Percentiles rank a stretch among this genome's conserved stretches.
These are phyloP conservation scores for Menidia menidia DNA, from an alignment of 2,797 vertebrate genomes.

Conservation along the genomic window DNA sequence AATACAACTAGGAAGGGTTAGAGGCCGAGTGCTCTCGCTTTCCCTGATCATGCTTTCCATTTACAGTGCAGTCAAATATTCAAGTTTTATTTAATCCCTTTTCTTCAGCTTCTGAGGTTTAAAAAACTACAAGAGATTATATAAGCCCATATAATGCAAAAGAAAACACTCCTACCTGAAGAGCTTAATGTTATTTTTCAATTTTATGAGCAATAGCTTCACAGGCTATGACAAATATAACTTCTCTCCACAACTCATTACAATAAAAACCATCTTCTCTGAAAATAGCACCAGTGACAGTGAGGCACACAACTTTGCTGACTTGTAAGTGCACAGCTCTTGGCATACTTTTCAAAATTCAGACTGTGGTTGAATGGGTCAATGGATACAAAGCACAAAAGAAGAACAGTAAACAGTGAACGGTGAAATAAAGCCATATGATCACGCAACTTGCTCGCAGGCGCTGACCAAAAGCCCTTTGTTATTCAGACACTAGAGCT, in stretches of 20 bases:
- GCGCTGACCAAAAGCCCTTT: conserved; percentile 18
- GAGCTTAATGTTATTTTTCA: too few relatives aligned
- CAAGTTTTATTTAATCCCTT: too few relatives aligned
- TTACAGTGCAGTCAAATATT: too few relatives aligned
- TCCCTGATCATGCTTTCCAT: too few relatives aligned
- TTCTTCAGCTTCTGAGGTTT: too few relatives aligned
- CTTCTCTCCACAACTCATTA: neutral
- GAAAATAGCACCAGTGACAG: conserved; percentile 5
- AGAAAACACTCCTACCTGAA: too few relatives aligned
- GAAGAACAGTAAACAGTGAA: conserved; percentile 35
- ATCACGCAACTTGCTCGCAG: conserved; percentile 36
- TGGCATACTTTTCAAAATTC: conserved; percentile 23
- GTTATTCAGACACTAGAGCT: conserved; percentile 10
- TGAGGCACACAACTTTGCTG: neutral
- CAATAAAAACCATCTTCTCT: neutral
- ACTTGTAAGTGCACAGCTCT: conserved; percentile 1
- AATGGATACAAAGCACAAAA: conserved; percentile 22
- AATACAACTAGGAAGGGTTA: too few relatives aligned
- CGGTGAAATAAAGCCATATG: conserved; percentile 47
- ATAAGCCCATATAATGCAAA: too few relatives aligned
- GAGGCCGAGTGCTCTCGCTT: too few relatives aligned
- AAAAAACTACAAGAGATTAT: too few relatives aligned
- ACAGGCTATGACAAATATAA: too few relatives aligned
- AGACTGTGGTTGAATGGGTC: conserved; percentile 20
- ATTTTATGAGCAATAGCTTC: too few relatives aligned